A percentile compares a stretch with the other conserved stretches of the same genome.
These are phyloP conservation scores for Isichthys henryi DNA, from an alignment of 2,113 vertebrate genomes.

Conservation along the genomic window DNA sequence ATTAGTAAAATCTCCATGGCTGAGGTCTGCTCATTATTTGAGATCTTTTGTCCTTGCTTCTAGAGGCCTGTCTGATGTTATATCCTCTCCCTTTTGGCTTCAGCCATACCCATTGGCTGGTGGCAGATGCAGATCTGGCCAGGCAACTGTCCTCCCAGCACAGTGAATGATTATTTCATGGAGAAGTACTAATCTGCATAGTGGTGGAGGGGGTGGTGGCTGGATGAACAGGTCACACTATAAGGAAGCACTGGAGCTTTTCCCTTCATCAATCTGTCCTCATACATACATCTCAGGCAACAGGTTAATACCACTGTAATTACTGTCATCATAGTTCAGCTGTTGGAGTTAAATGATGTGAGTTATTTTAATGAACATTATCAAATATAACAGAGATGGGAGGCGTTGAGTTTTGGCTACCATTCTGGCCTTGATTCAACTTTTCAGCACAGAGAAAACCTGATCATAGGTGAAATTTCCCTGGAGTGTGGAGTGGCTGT, in stretches of 20 bases:
- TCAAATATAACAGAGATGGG: slow-evolving; percentile 43
- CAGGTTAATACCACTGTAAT: slow-evolving; percentile 31
- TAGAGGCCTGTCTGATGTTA: not conserved
- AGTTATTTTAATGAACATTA: not conserved
- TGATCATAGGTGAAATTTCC: slow-evolving; percentile 12
- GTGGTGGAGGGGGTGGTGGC: not conserved
- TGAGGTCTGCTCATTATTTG: slow-evolving; percentile 1
- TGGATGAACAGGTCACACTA: not conserved
- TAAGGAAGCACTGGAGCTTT: slow-evolving; percentile 18
- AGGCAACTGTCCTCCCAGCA: not conserved
- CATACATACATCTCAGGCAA: slow-evolving; percentile 32
- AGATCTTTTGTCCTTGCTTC: not conserved
- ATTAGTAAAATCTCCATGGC: slow-evolving; percentile 23
- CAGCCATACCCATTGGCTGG: not conserved
- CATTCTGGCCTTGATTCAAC: slow-evolving; percentile 29
- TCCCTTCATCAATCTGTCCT: slow-evolving; percentile 15
- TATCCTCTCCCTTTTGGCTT: not conserved
- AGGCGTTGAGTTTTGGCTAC: slow-evolving; percentile 72
- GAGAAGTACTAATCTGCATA: not conserved
- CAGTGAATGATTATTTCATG: not conserved
- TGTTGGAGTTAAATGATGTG: slow-evolving; percentile 25
- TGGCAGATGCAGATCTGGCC: not conserved
- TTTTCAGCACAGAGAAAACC: not conserved
- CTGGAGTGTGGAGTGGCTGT: slow-evolving; percentile 42
- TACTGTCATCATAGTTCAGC: slow-evolving; percentile 29